phyloP scores from a whole-genome alignment of 92 coral and sea anemone genomes.

The Desmophyllum pertusum region DNA sequence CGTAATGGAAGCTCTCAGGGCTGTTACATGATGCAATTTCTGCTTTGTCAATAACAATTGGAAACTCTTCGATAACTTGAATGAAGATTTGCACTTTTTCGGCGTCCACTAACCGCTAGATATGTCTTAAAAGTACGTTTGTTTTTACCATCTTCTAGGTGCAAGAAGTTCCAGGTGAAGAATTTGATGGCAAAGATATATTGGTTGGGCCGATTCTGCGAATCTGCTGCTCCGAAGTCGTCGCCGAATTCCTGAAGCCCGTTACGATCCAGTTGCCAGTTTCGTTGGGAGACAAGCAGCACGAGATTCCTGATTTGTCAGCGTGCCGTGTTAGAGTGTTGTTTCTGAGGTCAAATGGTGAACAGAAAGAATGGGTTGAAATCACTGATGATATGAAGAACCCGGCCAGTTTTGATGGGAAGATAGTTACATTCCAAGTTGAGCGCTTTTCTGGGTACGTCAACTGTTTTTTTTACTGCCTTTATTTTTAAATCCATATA shows the following conservation, averaged over 20 bases:
- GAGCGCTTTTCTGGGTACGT: constrained; percentile 43
- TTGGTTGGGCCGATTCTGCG: constrained; percentile 26
- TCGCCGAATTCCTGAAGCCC: constrained; percentile 23
- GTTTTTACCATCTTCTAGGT: constrained; percentile 8
- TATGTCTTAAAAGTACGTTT: not conserved
- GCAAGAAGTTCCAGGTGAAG: constrained; percentile 31
- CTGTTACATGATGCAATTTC: no score
- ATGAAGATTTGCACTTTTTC: no score
- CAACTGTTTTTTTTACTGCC: no score
- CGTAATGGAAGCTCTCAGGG: no score
- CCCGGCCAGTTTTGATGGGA: constrained; percentile 16
- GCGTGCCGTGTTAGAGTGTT: constrained; percentile 21
- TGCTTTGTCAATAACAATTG: no score
- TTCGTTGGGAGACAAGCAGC: not conserved
- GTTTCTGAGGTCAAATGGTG: constrained; percentile 23
- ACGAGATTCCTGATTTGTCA: constrained; percentile 18
- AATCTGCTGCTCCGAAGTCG: not conserved
- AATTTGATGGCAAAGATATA: not conserved
- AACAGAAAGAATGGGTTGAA: constrained; percentile 27
- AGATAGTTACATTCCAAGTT: constrained; percentile 30
- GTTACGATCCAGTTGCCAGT: constrained; percentile 40
- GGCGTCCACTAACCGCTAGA: no score
- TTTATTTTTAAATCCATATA: no score
- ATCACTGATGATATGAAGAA: constrained; percentile 7
- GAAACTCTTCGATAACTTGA: no score